Evolutionary conservation across 2,113 vertebrate species (phyloP).

Genomic region (Ochotona princeps): DNA sequence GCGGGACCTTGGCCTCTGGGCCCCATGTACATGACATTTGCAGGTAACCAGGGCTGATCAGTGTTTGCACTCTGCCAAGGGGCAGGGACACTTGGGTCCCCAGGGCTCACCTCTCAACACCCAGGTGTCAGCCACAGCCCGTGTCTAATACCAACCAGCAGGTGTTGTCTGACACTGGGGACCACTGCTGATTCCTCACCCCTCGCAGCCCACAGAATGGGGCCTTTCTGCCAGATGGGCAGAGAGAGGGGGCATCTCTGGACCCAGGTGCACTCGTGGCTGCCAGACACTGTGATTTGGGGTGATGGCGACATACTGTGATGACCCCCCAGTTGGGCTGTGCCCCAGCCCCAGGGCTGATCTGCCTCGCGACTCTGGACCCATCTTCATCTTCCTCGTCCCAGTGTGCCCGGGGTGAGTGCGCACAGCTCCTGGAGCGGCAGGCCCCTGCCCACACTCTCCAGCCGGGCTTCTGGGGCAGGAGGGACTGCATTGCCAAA

Average conservation of each 20-base stretch:
- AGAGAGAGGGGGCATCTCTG: accelerated
- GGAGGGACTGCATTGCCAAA: accelerated
- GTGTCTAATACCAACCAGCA: neutral
- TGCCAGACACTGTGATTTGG: neutral
- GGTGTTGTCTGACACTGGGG: accelerated
- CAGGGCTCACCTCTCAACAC: no score
- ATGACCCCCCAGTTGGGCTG: no score
- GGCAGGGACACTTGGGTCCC: neutral
- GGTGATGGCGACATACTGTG: neutral
- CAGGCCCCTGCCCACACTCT: neutral
- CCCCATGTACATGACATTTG: neutral
- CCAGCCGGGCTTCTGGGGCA: no score
- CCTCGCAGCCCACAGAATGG: accelerated
- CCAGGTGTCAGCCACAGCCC: no score
- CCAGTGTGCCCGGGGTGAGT: accelerated
- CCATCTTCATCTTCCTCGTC: neutral
- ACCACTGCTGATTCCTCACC: accelerated
- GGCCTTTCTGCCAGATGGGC: neutral
- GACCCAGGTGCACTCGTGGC: neutral
- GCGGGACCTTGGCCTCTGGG: accelerated
- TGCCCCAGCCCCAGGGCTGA: neutral
- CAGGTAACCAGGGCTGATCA: no score
- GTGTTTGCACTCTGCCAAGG: neutral
- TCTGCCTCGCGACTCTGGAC: neutral
- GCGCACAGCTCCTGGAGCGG: accelerated